Conservation (phyloP, 2,113 vertebrate genomes). For the Axis porcinus region DNA sequence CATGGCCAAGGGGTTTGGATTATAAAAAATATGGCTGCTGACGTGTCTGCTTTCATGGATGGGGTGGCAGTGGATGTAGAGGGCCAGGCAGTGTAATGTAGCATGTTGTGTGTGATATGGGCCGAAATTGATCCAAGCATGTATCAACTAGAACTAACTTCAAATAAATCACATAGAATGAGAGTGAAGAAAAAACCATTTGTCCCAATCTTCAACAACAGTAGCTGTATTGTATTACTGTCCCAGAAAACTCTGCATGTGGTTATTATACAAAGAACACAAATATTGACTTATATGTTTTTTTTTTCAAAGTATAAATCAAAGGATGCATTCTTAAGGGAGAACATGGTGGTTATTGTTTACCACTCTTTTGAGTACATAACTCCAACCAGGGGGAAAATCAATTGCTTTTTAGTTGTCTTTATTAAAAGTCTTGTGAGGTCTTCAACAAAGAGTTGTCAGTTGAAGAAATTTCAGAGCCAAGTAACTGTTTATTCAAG, state of each 20-base stretch:
- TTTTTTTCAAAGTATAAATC: slow-evolving; percentile 51
- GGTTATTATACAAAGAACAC: slow-evolving; percentile 52
- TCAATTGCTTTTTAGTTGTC: slow-evolving; percentile 62
- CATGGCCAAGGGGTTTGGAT: not conserved
- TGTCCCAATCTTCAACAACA: not conserved
- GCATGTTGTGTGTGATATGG: not conserved
- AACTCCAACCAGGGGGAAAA: slow-evolving; percentile 43
- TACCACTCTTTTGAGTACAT: slow-evolving; percentile 62
- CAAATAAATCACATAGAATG: not conserved
- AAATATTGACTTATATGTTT: slow-evolving; percentile 44
- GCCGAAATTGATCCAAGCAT: not conserved
- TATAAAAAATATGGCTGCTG: not conserved
- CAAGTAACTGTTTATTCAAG: slow-evolving; percentile 44
- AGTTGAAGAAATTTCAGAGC: slow-evolving; percentile 53
- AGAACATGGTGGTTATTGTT: slow-evolving; percentile 50
- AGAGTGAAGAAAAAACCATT: not conserved
- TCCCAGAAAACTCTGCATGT: slow-evolving; percentile 6
- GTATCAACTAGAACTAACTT: not conserved
- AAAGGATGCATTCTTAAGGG: slow-evolving; percentile 56
- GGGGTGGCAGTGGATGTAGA: not conserved
- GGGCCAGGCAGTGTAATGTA: not conserved
- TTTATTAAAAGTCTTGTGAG: slow-evolving; percentile 63
- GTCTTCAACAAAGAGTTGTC: slow-evolving; percentile 60
- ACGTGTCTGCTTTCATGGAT: not conserved
- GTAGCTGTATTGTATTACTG: not conserved